Conservation (phyloP, 2,888 invertebrate species). For the Sisyra terminalis region DNA sequence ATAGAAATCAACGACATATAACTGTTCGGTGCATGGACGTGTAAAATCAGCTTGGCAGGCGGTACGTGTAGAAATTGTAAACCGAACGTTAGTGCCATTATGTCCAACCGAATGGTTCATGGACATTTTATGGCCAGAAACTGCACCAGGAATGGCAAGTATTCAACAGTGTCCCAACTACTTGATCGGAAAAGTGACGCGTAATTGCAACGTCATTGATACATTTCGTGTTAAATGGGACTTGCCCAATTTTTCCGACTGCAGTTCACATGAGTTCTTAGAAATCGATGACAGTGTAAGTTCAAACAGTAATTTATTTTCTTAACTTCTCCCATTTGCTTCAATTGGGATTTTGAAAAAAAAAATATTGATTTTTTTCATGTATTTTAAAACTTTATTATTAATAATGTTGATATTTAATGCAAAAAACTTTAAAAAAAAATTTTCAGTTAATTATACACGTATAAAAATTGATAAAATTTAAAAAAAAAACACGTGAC, state of each 20-base stretch:
- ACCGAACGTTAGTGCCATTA: slow-evolving; percentile 36
- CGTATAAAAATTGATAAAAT: too few relatives aligned
- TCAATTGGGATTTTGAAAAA: too few relatives aligned
- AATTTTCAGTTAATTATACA: too few relatives aligned
- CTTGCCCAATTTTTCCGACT: slow-evolving; percentile 57
- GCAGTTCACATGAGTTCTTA: slow-evolving; percentile 45
- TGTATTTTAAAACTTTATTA: too few relatives aligned
- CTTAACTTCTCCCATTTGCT: too few relatives aligned
- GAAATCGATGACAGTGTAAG: slow-evolving; percentile 46
- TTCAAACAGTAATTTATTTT: slow-evolving; percentile 7
- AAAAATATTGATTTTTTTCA: too few relatives aligned
- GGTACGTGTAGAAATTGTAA: slow-evolving; percentile 48
- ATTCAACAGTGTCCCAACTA: slow-evolving; percentile 43
- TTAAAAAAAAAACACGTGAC: too few relatives aligned
- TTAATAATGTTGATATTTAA: too few relatives aligned
- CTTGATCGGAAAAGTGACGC: slow-evolving; percentile 29
- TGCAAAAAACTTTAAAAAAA: too few relatives aligned
- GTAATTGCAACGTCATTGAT: slow-evolving; percentile 41
- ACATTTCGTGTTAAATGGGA: slow-evolving; percentile 55
- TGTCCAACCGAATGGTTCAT: slow-evolving; percentile 39
- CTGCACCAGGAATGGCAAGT: slow-evolving; percentile 57
- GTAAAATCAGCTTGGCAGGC: slow-evolving; percentile 33
- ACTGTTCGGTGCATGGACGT: slow-evolving; percentile 45
- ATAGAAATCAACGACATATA: slow-evolving; percentile 61
- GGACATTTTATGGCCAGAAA: slow-evolving; percentile 44